These are phyloP conservation scores for Tetramorium bicarinatum DNA, from an alignment of 2,888 invertebrate species.

Conservation along the genomic window DNA sequence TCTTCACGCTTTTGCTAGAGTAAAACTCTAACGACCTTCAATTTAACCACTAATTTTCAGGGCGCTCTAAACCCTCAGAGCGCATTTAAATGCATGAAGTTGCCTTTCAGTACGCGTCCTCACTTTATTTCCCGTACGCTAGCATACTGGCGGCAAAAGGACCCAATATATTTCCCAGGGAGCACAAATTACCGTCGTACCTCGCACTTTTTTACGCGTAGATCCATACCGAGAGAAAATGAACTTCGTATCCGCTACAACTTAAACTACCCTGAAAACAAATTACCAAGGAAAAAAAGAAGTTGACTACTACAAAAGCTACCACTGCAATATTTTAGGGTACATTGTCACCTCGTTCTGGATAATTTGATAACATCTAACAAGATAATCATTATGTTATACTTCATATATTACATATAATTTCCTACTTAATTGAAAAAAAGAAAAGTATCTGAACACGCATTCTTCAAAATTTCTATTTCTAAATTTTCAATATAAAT, in stretches of 20 bases:
- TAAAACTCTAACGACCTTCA: slow-evolving; percentile 49
- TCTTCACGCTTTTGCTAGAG: slow-evolving; percentile 38
- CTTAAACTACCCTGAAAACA: background rate
- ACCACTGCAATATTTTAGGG: background rate
- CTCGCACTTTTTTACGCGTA: slow-evolving; percentile 23
- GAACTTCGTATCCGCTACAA: slow-evolving; percentile 16
- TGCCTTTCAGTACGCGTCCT: slow-evolving; percentile 40
- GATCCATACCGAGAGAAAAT: slow-evolving; percentile 5
- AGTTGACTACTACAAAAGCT: background rate
- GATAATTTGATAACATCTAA: background rate
- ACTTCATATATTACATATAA: background rate
- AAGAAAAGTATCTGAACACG: background rate
- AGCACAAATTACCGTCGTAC: slow-evolving; percentile 41
- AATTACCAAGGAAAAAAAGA: slow-evolving; percentile 5
- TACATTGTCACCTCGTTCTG: background rate
- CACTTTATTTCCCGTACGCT: slow-evolving; percentile 39
- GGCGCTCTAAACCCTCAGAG: slow-evolving; percentile 37
- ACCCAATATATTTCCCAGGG: slow-evolving; percentile 36
- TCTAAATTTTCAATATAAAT: background rate
- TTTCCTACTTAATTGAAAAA: background rate
- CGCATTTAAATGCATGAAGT: slow-evolving; percentile 55
- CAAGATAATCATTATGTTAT: background rate
- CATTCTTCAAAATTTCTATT: background rate
- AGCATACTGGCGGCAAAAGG: slow-evolving; percentile 16
- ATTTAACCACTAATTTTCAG: slow-evolving; percentile 49